Percentiles rank a stretch among this genome's conserved stretches.
phyloP scores from a whole-genome alignment of 2,113 vertebrate species.

The Nothocercus julius region DNA sequence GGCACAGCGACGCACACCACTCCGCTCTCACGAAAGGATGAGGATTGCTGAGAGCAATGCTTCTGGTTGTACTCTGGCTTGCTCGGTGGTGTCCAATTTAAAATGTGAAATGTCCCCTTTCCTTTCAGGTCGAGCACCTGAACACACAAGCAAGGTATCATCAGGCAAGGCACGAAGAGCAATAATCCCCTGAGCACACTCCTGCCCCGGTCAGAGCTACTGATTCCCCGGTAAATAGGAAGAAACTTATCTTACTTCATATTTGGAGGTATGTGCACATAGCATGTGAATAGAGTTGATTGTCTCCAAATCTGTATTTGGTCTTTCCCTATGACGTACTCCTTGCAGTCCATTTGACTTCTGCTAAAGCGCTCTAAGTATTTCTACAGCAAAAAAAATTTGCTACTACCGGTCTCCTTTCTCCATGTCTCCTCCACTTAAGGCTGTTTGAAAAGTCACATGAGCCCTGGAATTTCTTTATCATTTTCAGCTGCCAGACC shows the following conservation, averaged over 20 bases:
- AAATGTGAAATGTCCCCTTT: background rate
- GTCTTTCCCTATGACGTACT: background rate
- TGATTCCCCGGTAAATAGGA: background rate
- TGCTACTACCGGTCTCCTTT: background rate
- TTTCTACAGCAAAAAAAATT: background rate
- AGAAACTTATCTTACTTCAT: background rate
- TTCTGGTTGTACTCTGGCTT: background rate
- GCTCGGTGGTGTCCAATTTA: background rate
- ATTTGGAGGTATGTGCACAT: background rate
- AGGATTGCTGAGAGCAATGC: background rate
- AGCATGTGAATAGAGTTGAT: background rate
- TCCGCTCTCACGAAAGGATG: background rate
- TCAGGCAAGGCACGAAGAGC: background rate
- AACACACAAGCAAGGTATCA: background rate
- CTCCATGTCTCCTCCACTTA: background rate
- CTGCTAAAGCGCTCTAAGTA: background rate
- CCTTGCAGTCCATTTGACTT: background rate
- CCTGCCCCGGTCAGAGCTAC: background rate
- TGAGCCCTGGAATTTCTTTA: background rate
- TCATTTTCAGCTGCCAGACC: background rate
- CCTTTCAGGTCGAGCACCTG: background rate
- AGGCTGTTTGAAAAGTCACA: background rate
- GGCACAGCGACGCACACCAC: background rate
- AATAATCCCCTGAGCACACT: background rate
- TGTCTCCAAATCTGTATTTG: background rate